Evolutionary conservation across 2,888 invertebrate species (phyloP), one percentile per base, ranked within the genome.

Genomic region (Balanococcus diminutus): DNA sequence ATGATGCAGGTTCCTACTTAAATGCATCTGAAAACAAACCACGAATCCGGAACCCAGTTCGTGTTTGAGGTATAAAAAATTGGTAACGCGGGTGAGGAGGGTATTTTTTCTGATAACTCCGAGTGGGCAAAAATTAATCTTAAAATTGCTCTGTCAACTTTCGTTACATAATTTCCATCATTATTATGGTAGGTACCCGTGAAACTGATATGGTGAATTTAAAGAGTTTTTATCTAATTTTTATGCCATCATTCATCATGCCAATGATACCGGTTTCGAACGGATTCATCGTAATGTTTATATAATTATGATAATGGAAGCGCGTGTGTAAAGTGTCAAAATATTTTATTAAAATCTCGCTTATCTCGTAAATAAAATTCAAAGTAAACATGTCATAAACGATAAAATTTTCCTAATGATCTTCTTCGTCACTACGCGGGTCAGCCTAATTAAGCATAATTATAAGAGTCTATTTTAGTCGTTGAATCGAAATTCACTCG

Each of bases 201-300:
- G 61, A 67, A 67, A 67, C 11, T 67, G 61, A 67, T 56, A 56
- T 22, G 61, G 28, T 9, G 28, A 28, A 67, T 67, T 67, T 14
- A 9, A 67, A 67, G 9, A 67, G 28, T 67, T 67, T 67, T 67
- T 67, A 67, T 67, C 11, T 28, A 67, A 67, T 67, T 67, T 67
- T 67, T 67, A 67, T 25, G 28, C 25, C 61, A 67, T 67, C 61
- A 67, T 67, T 67, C 61, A 67, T 67, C 51, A 19, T 56, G 61
- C 25, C 61, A 28, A 67, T 25, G 61, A 67, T 67, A 67, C 61
- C 61, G 61, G 61, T 67, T 67, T 28, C 28, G 25, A 2, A 8
- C 4, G 28, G 4, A 28, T 46, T 67, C 61, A 11, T 28, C 51
- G 19, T 42, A 14, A 28, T 14, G 11, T 67, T 67, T 67, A 67